Evolutionary conservation across 2,888 invertebrate genomes (phyloP).

Genomic region (Aethes cnicana): DNA sequence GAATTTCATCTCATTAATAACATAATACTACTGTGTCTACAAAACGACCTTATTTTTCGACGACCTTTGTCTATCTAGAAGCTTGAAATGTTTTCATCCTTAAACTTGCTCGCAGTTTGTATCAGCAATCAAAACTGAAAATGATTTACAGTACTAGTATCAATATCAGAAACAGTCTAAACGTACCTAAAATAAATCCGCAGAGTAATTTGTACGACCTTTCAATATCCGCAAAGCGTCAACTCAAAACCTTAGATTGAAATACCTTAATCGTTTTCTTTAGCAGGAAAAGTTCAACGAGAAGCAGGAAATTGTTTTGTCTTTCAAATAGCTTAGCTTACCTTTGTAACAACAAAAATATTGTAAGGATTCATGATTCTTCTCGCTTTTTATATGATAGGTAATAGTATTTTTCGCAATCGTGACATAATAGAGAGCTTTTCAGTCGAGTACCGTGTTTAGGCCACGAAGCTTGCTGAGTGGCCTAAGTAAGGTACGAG

Average conservation of each 20-base stretch:
- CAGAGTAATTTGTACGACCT: constrained; percentile 5
- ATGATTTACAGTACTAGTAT: too few species aligned
- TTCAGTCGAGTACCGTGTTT: too few species aligned
- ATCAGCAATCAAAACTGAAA: too few species aligned
- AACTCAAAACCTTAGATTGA: constrained; percentile 11
- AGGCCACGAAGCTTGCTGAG: too few species aligned
- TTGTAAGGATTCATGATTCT: constrained; percentile 4
- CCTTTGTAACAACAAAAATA: constrained; percentile 14
- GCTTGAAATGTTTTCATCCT: constrained; percentile 10
- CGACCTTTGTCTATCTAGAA: constrained; percentile 9
- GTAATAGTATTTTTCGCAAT: too few species aligned
- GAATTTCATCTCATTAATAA: constrained; percentile 39
- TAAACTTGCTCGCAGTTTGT: not conserved
- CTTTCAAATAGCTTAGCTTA: constrained; percentile 5
- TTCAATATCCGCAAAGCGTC: constrained; percentile 10
- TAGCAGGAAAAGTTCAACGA: constrained; percentile 18
- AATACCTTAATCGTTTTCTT: constrained; percentile 13
- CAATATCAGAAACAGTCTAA: too few species aligned
- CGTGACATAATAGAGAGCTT: too few species aligned
- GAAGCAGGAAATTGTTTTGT: constrained; percentile 24
- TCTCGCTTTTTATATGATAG: constrained; percentile 17
- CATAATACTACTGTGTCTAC: constrained; percentile 19
- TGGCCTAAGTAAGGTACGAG: too few species aligned
- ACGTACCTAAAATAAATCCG: too few species aligned
- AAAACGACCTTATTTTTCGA: constrained; percentile 28